Conservation (phyloP, 2,113 vertebrate genomes). For the Cinclus mexicanus region DNA sequence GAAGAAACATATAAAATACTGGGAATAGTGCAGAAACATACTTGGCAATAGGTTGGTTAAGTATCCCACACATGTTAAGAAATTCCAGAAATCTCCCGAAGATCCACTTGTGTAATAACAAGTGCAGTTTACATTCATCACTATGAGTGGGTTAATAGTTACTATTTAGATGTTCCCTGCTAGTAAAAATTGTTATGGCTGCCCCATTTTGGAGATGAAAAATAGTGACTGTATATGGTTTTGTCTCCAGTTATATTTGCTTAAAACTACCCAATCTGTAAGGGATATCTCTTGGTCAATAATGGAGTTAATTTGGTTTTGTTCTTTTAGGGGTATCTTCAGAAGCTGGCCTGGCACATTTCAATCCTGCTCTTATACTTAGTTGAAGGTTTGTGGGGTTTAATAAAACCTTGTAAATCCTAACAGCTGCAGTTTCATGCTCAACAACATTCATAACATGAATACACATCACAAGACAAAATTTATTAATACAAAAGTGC, state of each 20-base stretch:
- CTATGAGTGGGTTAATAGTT: not conserved
- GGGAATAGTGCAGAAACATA: not conserved
- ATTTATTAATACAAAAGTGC: not conserved
- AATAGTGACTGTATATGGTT: not conserved
- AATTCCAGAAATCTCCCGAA: not conserved
- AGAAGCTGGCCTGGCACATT: not conserved
- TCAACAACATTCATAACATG: not conserved
- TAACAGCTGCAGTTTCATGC: not conserved
- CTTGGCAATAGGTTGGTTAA: not conserved
- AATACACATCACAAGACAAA: not conserved
- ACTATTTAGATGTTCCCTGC: not conserved
- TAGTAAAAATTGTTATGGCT: not conserved
- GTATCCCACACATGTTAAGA: rapidly evolving
- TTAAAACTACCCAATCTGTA: not conserved
- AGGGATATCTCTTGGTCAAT: not conserved
- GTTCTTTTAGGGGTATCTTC: not conserved
- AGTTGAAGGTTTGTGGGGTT: not conserved
- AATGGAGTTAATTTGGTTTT: not conserved
- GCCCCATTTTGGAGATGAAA: not conserved
- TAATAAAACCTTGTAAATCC: not conserved
- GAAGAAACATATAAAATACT: not conserved
- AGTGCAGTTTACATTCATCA: not conserved
- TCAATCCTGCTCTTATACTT: not conserved
- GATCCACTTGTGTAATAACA: not conserved
- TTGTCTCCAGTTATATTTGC: not conserved